Evolutionary conservation across 2,113 vertebrate genomes (phyloP).

Genomic region (Synchiropus splendidus): DNA sequence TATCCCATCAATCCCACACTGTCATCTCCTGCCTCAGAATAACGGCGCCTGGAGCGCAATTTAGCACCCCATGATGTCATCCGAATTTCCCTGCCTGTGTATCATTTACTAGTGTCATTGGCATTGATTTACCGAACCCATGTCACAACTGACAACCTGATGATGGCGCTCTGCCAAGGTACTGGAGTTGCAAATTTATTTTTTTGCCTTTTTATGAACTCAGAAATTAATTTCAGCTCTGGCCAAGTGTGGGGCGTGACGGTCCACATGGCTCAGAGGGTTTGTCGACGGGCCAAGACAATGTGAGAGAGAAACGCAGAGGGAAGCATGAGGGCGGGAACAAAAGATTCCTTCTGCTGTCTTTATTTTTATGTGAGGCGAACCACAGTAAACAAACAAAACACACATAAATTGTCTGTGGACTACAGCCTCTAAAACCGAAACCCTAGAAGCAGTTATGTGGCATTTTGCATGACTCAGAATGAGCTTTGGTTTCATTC

Average conservation of each 20-base stretch:
- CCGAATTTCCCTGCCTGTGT: constrained; percentile 38
- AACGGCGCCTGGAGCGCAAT: too few species aligned
- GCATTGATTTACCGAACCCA: constrained; percentile 35
- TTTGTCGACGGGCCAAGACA: constrained; percentile 44
- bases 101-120: constrained; percentile 42
- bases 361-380: constrained; percentile 65
- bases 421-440: constrained; percentile 39
- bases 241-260: constrained; percentile 50
- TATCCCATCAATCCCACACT: too few species aligned
- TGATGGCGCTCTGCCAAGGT: constrained; percentile 43
- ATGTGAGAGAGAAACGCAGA: too few species aligned
- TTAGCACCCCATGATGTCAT: too few species aligned
- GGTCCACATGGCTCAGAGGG: constrained; percentile 42
- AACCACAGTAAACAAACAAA: constrained; percentile 73
- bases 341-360: constrained; percentile 42
- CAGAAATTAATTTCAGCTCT: constrained; percentile 51
- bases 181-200: constrained; percentile 44
- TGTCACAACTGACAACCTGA: constrained; percentile 62
- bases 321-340: constrained; percentile 12
- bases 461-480: constrained; percentile 15
- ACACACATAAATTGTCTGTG: constrained; percentile 58
- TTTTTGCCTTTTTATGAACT: constrained; percentile 30
- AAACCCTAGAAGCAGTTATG: constrained; percentile 25
- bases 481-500: constrained; percentile 1
- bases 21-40: too few species aligned